Evolutionary conservation across 2,888 invertebrate species (phyloP).

Genomic region (Parnassius glacialis): DNA sequence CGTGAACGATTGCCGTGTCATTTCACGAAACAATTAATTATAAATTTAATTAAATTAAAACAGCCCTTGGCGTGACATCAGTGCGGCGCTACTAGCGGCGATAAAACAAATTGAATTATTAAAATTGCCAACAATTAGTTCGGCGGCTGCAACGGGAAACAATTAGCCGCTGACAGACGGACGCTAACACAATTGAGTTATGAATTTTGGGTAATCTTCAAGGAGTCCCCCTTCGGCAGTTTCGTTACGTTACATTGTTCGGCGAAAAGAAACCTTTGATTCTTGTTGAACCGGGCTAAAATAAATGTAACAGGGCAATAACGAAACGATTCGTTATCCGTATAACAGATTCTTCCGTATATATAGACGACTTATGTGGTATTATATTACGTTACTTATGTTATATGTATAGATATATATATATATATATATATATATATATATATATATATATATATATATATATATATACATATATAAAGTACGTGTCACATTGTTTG

Average conservation of each 20-base stretch:
- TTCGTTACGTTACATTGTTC: slow-evolving; percentile 1
- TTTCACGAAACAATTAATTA: slow-evolving; percentile 8
- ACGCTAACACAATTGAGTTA: slow-evolving; percentile 4
- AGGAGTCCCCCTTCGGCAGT: neutral
- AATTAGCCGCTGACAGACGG: slow-evolving; percentile 11
- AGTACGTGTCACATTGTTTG: too few relatives aligned
- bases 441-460: too few relatives aligned
- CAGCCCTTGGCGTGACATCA: slow-evolving; percentile 2
- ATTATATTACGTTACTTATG: too few relatives aligned
- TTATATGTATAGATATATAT: too few relatives aligned
- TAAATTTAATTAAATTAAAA: slow-evolving; percentile 7
- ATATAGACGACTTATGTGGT: too few relatives aligned
- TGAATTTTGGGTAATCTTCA: slow-evolving; percentile 8
- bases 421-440: too few relatives aligned
- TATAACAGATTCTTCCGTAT: too few relatives aligned
- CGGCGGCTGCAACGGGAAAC: slow-evolving; percentile 4
- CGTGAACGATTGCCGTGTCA: slow-evolving; percentile 4
- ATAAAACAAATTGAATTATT: slow-evolving; percentile 12
- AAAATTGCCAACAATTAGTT: slow-evolving; percentile 12
- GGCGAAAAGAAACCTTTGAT: neutral
- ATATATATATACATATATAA: too few relatives aligned
- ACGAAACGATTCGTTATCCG: neutral
- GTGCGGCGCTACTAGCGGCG: slow-evolving; percentile 1
- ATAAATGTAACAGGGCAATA: neutral
- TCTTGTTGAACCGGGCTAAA: neutral